Evolutionary conservation across 2,888 invertebrate species (phyloP).

Genomic region (Philereme vetulata): DNA sequence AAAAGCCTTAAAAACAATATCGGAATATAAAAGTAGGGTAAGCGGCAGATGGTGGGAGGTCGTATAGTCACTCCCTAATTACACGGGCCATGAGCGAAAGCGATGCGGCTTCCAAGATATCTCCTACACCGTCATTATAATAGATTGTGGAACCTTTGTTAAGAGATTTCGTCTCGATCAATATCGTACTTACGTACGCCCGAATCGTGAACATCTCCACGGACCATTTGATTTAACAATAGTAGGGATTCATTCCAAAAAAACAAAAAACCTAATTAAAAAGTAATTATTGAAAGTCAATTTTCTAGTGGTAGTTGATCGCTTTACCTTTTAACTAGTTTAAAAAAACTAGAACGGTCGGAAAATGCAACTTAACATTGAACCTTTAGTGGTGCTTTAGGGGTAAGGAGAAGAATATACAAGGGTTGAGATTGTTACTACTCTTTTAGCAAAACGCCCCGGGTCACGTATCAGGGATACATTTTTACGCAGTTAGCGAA

Average conservation of each 20-base stretch:
- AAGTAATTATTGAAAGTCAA: not conserved
- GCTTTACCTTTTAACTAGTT: too few relatives aligned
- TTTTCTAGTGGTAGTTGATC: too few relatives aligned
- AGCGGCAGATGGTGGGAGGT: slow-evolving; percentile 42
- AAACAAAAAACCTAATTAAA: not conserved
- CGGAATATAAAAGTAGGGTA: slow-evolving; percentile 26
- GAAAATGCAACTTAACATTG: too few relatives aligned
- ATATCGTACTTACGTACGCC: slow-evolving; percentile 17
- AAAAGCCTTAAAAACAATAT: slow-evolving; percentile 24
- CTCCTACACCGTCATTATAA: slow-evolving; percentile 34
- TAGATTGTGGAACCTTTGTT: slow-evolving; percentile 27
- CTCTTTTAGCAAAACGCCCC: too few relatives aligned
- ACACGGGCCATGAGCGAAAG: slow-evolving; percentile 45
- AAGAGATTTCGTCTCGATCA: slow-evolving; percentile 30
- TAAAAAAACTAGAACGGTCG: too few relatives aligned
- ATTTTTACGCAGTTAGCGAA: too few relatives aligned
- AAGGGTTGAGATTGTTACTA: too few relatives aligned
- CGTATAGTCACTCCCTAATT: slow-evolving; percentile 52
- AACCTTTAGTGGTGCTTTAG: too few relatives aligned
- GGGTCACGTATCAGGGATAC: too few relatives aligned
- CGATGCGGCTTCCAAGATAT: slow-evolving; percentile 40
- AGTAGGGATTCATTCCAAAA: not conserved
- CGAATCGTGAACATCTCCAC: not conserved
- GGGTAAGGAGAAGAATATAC: too few relatives aligned
- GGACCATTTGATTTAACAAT: not conserved